Percentiles rank a stretch among this genome's conserved stretches.
Conservation (phyloP, 2,113 vertebrate genomes). For the Nycticryphes semicollaris region DNA sequence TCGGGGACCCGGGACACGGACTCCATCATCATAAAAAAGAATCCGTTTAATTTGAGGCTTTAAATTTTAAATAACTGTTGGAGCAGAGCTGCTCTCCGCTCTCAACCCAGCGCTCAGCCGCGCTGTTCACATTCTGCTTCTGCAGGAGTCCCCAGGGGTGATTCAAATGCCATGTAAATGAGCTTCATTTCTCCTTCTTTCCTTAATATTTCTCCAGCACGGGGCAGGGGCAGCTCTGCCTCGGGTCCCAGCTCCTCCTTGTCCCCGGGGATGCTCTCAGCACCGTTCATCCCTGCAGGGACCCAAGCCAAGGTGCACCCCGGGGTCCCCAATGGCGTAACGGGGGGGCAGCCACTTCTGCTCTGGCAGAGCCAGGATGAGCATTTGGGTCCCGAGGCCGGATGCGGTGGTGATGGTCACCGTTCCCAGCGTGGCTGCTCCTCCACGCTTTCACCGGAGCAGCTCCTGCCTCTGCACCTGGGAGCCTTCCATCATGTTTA, state of each 20-base stretch:
- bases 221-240: background rate
- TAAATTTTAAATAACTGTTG: slow-evolving; percentile 30
- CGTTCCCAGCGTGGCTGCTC: background rate
- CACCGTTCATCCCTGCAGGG: background rate
- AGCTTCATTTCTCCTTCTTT: background rate
- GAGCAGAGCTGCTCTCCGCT: slow-evolving; percentile 4
- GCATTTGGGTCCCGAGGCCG: fast-evolving
- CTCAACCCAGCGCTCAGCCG: background rate
- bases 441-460: fast-evolving
- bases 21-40: background rate
- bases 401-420: fast-evolving
- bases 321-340: fast-evolving
- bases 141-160: background rate
- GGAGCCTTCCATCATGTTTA: background rate
- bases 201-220: background rate
- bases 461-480: fast-evolving
- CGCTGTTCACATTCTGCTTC: background rate
- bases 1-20: background rate
- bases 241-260: background rate
- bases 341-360: fast-evolving
- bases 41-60: slow-evolving; percentile 29
- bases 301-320: fast-evolving
- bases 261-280: fast-evolving
- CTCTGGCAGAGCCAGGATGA: fast-evolving
- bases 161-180: background rate